Base-by-base conservation (phyloP, 2,113 vertebrate species). In the Takifugu flavidus region DNA sequence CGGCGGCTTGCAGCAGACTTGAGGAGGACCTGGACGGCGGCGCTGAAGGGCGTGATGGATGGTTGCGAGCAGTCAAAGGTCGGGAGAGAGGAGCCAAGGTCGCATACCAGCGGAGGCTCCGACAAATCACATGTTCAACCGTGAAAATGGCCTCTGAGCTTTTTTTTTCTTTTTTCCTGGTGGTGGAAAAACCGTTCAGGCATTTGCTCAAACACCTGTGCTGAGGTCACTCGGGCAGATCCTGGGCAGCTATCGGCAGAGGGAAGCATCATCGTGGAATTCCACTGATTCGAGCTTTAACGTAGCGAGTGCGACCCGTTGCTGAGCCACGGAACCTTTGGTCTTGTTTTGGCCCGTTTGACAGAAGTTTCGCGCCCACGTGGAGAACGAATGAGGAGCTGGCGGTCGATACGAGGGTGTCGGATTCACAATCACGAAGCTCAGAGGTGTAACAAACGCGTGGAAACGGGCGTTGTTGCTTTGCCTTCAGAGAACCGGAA, bases 321-420 rank as follows among this genome's bases (percentile, higher is more conserved):
- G 34, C 34, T 39, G 7, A 39, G 8, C 34, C 34, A 11, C 34
- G 11, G 34, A 39, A 39, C 34, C 7, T 39, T 54, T 49, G 13
- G 34, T 59, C 63, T 76, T 75, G 72, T 78, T 80, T 82, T 65
- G 69, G 74, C 70, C 65, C 28, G 56, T 65, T 29, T 28, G 39
- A 63, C 69, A 70, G 63, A 70, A 29, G 39, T 27, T 0, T 4
- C 6, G 2, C 31, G 34, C 25, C 25, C 31, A 71, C 11, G 49
- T 25, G 66, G 20, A 20, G 20, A 28, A 53, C 61, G 56, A 62
- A 63, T 27, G 56, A 39, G 1, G 34, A 65, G 57, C 45, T 52
- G 1, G 31, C 8, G 46, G 13, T 73, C 49, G 55, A 62, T 61
- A 59, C 11, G 34, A 39, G 34, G 34, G 34, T 39, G 34, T 39